Evolutionary conservation across 53 echinoderm and acorn worm species (phyloP).

Genomic region (Actinopyga echinites): DNA sequence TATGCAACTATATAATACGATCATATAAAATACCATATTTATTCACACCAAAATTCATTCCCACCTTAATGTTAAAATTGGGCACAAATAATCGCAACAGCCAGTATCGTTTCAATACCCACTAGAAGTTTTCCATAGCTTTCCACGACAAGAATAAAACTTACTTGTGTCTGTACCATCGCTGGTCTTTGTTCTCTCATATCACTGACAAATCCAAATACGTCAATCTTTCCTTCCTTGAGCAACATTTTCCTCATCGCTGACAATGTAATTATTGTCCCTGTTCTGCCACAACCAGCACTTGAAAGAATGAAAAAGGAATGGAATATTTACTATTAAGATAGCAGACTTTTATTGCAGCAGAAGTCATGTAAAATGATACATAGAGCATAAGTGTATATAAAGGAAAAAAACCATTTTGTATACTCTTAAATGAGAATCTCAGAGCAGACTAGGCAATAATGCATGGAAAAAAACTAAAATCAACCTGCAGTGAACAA

Average conservation of each 20-base stretch:
- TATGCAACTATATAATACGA: too few species aligned
- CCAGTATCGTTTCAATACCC: too few species aligned
- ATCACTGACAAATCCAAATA: slow-evolving; percentile 3
- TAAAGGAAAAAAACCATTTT: neutral
- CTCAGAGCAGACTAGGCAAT: neutral
- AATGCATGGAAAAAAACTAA: neutral
- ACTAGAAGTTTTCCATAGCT: too few species aligned
- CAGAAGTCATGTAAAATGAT: neutral
- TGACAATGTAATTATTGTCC: neutral
- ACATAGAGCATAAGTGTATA: neutral
- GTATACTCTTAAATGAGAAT: neutral
- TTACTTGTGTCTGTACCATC: slow-evolving; percentile 5
- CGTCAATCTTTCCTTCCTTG: neutral
- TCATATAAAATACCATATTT: too few species aligned
- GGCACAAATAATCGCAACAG: too few species aligned
- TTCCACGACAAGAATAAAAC: neutral
- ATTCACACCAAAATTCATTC: too few species aligned
- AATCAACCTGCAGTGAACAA: slow-evolving; percentile 22
- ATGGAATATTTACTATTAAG: neutral
- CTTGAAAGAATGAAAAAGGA: neutral
- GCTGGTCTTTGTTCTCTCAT: slow-evolving; percentile 9
- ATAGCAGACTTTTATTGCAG: neutral
- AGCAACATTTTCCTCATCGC: slow-evolving; percentile 1
- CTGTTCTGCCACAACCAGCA: slow-evolving; percentile 15
- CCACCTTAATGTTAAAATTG: too few species aligned